Evolutionary conservation across 2,113 vertebrate species (phyloP), one percentile per base, ranked within the genome.

Genomic region (Corynorhinus townsendii): DNA sequence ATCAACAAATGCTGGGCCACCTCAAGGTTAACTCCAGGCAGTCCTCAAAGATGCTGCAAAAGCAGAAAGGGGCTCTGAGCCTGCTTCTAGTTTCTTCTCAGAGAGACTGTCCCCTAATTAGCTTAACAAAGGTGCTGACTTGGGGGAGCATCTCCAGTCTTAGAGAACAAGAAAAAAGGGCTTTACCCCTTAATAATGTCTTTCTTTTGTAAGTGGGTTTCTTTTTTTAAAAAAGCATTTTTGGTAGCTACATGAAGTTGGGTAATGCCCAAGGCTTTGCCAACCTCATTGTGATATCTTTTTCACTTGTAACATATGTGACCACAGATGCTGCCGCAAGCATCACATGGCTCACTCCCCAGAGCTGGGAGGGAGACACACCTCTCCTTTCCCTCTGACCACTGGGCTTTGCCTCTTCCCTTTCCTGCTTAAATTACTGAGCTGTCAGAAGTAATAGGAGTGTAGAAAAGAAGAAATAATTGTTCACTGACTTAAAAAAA

Each of bases 241-340:
- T 93, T 5, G 2, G 59, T 71, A 38, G 88, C 88, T 43, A 35
- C 40, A 11, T 4, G 56, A 92, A 33, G 16, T 80, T 90, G 90
- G 66, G 90, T 35, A 90, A 95, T 47, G 75, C 43, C 54, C 75
- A 76, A 66, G 59, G 45, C 68, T 72, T 86, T 94, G 91, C 82
- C 91, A 96, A 80, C 35, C 47, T 71, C 26, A 9, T 11, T 79
- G 85, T 54, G 86, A 79, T 93, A 56, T 54, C 87, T 87, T 84
- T 96, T 95, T 90, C 77, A 56, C 92, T 86, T 92, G 95, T 71
- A 88, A 92, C 68, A 45, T 11, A 62, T 22, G 92, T 45, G 22
- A 94, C 90, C 96, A 35, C 94, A 97, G 79, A 68, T n/a, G 54
- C 90, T 20, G 7, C 95, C 77, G 6, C 91, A 54, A 62, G 89